Base-by-base conservation (phyloP, 1,140 invertebrate genomes). In the Drosophila serrata region DNA sequence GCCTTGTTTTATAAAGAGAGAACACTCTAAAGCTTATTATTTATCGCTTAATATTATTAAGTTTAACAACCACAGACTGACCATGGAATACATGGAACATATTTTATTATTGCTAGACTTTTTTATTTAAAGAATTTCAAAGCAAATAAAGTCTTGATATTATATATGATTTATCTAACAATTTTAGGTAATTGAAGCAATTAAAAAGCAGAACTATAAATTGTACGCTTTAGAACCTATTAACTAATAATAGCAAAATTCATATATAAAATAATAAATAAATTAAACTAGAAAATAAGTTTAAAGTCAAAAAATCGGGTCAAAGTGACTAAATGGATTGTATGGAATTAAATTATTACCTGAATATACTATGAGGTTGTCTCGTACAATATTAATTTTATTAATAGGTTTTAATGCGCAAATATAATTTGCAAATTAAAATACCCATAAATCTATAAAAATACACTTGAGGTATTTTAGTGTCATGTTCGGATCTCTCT, bases 401-500 rank as follows among this genome's bases (percentile, higher is more conserved):
- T 51, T 2, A 5, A 4, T 8, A 15, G 0, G 27, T 17, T 46
- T 46, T 2, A 46, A 46, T 9, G 13, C 3, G 22, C 9, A 11
- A 49, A 12, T 29, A 12, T 17, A 19, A 31, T 13, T 31, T 31
- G 24, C 8, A 29, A 31, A 53, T 53, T 9, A 22, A 27, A 17
- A 35, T 13, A 6, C 6, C 3, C 11, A 7, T n/a, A 24, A 19
- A 24, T 13, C 11, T 5, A 8, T 24, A 31, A 13, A 31, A 29
- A 51, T 33, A 9, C 0, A 8, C 2, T 12, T 39, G 3, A n/a
- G 9, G 15, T n/a, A 19, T 13, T 42, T 9, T 3, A 5, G 29
- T 63, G 60, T 62, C 35, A 15, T 24, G 27, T n/a, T 58, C 17
- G 39, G 5, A 15, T 49, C 46, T 17, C 12, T 15, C 13, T 29